Evolutionary conservation across 2,888 invertebrate species (phyloP).

Genomic region (Anodontia alba): DNA sequence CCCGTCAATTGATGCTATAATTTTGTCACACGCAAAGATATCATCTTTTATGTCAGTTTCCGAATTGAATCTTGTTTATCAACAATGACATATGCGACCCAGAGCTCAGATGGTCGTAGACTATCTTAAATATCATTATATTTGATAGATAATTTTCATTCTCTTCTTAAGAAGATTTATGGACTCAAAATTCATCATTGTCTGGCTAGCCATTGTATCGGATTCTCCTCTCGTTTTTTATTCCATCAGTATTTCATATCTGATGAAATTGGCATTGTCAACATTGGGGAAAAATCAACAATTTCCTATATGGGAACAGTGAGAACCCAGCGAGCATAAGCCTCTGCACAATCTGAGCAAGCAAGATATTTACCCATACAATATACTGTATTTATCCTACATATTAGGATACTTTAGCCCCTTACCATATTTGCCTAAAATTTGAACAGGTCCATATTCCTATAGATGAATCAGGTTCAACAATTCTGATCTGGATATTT

Average conservation of each 20-base stretch:
- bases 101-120: constrained; percentile 1
- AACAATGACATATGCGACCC: constrained; percentile 55
- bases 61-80: constrained; percentile 62
- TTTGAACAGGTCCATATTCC: too few relatives aligned
- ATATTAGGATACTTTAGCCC: too few relatives aligned
- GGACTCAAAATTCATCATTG: background rate
- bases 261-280: too few relatives aligned
- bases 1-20: constrained; percentile 60
- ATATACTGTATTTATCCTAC: too few relatives aligned
- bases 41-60: constrained; percentile 57
- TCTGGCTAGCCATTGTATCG: background rate
- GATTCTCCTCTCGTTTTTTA: background rate
- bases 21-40: constrained; percentile 61
- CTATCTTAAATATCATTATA: constrained; percentile 9
- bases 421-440: too few relatives aligned
- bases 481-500: too few relatives aligned
- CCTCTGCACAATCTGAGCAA: too few relatives aligned
- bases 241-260: background rate
- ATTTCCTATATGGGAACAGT: too few relatives aligned
- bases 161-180: constrained; percentile 9
- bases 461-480: too few relatives aligned
- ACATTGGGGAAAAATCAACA: too few relatives aligned
- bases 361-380: too few relatives aligned
- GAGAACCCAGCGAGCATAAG: too few relatives aligned
- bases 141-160: constrained; percentile 17